Evolutionary conservation across 2,888 invertebrate species (phyloP), one percentile per base, ranked within the genome.

Genomic region (Eulithis testata): DNA sequence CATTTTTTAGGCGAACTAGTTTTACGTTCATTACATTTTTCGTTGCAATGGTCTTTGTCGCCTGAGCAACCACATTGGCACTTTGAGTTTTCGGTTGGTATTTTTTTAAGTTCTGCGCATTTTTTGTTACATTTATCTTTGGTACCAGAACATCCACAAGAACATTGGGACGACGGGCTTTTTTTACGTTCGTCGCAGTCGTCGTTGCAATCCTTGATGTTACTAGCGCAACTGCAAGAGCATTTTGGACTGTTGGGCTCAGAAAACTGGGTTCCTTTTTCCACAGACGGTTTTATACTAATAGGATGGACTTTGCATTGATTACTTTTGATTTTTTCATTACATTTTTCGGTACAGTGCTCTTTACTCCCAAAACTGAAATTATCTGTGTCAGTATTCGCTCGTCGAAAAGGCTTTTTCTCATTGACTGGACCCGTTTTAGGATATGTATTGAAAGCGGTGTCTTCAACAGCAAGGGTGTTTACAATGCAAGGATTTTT

Each of bases 381-480:
- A 60, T 73, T 80, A 12, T 72, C 78, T 45, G 73, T 77, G 62
- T 87, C 87, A 21, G 89, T 89, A 66, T 87, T 86, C 4, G 80
- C 74, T 44, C 88, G 81, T 12, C 79, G 64, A 11, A 88, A 74
- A 2, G 80, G 81, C 56, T 81, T 86, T 59, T 76, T 76, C n/a
- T 76, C 69, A 58, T 78, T 79, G 2, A 72, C 68, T 67, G 69
- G 67, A 27, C 65, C 71, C 0, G 44, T 68, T 74, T 82, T 86
- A 36, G 89, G 91, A 69, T 83, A 86, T 36, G 87, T 88, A 64
- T 82, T 81, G 63, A 66, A 83, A 66, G 67, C 76, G 31, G 50
- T 14, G 8, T 67, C 68, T 54, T 70, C 65, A 53, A 54, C 53
- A 12, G 53, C 60, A 4, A 63, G 27, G 57, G 74, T 69, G 54